These are phyloP conservation scores for Patella ulyssiponensis DNA, from an alignment of 2,888 invertebrate genomes.

Conservation along the genomic window DNA sequence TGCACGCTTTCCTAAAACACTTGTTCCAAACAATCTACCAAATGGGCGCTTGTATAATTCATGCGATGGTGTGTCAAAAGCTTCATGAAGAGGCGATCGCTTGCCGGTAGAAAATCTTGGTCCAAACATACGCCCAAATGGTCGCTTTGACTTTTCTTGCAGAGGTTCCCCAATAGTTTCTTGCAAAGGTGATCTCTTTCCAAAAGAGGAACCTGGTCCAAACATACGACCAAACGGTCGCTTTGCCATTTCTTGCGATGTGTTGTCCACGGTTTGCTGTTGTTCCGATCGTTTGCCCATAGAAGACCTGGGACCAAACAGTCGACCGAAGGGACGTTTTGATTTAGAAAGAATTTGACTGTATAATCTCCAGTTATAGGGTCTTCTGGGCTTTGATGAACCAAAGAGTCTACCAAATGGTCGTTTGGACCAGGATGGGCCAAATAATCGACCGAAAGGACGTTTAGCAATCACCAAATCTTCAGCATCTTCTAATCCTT, in stretches of 20 bases:
- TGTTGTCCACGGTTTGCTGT: neutral
- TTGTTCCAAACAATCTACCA: neutral
- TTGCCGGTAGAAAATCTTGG: neutral
- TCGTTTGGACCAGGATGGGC: conserved; percentile 4
- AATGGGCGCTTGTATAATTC: neutral
- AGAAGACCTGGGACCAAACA: neutral
- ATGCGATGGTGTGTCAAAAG: no score
- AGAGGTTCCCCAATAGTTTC: no score
- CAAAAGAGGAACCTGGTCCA: neutral
- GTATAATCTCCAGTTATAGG: neutral
- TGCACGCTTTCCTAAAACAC: neutral
- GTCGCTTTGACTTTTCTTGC: neutral
- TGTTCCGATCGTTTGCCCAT: neutral
- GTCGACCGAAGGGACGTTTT: neutral
- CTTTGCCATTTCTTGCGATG: neutral
- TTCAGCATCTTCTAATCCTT: no score
- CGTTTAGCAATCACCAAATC: neutral
- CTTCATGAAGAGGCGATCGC: neutral
- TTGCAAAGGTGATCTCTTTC: neutral
- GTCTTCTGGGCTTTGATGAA: neutral
- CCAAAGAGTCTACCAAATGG: neutral
- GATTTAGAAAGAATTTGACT: neutral
- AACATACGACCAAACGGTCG: neutral
- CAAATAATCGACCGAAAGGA: neutral
- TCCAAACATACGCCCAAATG: conserved; percentile 7